Conservation (phyloP, 2,888 invertebrate genomes). For the Blomia tropicalis region DNA sequence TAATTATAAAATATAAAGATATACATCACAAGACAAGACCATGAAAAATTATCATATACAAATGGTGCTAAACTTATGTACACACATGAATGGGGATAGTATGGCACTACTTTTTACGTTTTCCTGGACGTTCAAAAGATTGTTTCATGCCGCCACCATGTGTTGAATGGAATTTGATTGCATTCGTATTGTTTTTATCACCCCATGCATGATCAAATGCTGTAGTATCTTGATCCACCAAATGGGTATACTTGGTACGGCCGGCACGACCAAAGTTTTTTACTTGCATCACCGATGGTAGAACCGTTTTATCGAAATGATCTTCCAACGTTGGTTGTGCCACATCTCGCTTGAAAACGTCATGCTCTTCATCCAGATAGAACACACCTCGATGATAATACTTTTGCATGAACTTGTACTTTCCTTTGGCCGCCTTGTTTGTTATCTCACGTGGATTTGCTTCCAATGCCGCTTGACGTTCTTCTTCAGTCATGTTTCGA, state of each 20-base stretch:
- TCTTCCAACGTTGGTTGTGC: slow-evolving; percentile 92
- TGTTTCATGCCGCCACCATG: slow-evolving; percentile 86
- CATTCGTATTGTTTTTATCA: slow-evolving; percentile 62
- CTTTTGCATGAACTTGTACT: slow-evolving; percentile 98
- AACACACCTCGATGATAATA: slow-evolving; percentile 99
- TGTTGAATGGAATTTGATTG: slow-evolving; percentile 65
- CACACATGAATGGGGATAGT: no score
- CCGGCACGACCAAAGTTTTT: slow-evolving; percentile 99
- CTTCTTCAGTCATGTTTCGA: slow-evolving; percentile 88
- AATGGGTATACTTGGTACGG: slow-evolving; percentile 93
- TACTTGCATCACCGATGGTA: slow-evolving; percentile 99
- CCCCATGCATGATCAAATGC: slow-evolving; percentile 96
- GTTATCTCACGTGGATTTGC: slow-evolving; percentile 79
- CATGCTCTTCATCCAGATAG: slow-evolving; percentile 83
- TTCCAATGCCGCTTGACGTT: slow-evolving; percentile 69
- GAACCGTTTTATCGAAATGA: slow-evolving; percentile 94
- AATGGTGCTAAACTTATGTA: no score
- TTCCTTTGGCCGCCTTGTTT: slow-evolving; percentile 88
- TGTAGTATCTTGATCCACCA: slow-evolving; percentile 97
- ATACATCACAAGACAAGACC: no score
- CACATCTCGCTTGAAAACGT: slow-evolving; percentile 77
- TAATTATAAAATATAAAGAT: background rate
- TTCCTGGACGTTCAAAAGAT: slow-evolving; percentile 67
- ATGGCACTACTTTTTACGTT: slow-evolving; percentile 35
- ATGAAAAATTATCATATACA: no score